Evolutionary conservation across 2,113 vertebrate species (phyloP), one percentile per base, ranked within the genome.

Genomic region (Hoplias malabaricus): DNA sequence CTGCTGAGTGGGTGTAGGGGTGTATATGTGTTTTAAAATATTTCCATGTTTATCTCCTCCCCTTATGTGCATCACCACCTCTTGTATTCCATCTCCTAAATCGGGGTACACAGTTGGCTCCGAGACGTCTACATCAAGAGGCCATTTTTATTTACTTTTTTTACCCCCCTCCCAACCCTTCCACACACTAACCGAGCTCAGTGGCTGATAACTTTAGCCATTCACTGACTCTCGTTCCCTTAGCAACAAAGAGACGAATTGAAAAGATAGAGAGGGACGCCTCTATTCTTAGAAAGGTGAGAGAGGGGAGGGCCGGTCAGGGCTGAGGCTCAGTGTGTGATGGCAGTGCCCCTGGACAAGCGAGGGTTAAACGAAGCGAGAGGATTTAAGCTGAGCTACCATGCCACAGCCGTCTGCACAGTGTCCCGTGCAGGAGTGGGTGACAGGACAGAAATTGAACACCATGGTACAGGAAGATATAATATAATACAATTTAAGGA

Each of bases 271-370:
- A 68, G 73, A 42, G 62, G 73, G 67, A 66, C 43, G 9, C 1
- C 36, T 84, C 84, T 87, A 85, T 90, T 87, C 85, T 88, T 86
- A 85, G 83, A 71, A 84, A 78, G 42, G 79, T 62, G 78, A 57
- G 77, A 79, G 66, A 82, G 69, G 40, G 72, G 67, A 59, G 46
- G 85, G 65, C 23, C 13, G 67, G 56, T 70, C 54, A 77, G 50
- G 66, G 34, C 27, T 36, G 53, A 34, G 56, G n/a, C 29, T 13
- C 42, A 36, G 50, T 68, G 68, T 33, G 50, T 46, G 73, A 42
- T 63, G 53, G 40, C 50, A 6, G 13, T n/a, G 19, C 31, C 31
- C 13, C 62, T 9, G 50, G 43, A 34, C 21, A 21, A n/a, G 43
- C 56, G 43, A 56, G 75, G 62, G 75, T 63, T 63, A 68, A 77